These are phyloP conservation scores for Drosophila planitibia DNA, from an alignment of 2,888 invertebrate genomes.

Conservation along the genomic window DNA sequence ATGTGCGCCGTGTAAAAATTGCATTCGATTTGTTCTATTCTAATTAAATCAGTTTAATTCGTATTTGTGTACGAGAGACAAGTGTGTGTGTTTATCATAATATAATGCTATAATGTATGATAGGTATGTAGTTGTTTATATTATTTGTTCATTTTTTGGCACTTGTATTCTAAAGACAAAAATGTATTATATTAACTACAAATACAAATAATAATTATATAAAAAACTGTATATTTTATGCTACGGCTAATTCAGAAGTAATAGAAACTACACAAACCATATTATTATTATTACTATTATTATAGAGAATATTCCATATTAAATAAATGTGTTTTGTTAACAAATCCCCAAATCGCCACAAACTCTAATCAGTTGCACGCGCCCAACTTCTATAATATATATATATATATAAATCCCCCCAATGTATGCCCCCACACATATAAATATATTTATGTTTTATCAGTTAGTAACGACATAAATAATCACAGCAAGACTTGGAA, in stretches of 20 bases:
- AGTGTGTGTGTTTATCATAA: conserved; percentile 63
- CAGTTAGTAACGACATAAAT: neutral
- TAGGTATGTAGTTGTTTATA: conserved; percentile 58
- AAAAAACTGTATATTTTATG: conserved; percentile 62
- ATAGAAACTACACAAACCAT: conserved; percentile 52
- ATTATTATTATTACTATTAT: conserved; percentile 59
- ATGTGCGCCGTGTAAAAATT: conserved; percentile 71
- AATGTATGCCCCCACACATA: neutral
- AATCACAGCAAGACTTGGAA: neutral
- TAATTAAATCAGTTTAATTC: conserved; percentile 21
- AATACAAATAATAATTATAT: conserved; percentile 62
- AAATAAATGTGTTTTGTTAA: conserved; percentile 69
- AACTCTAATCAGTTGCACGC: conserved; percentile 42
- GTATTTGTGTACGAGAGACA: conserved; percentile 44
- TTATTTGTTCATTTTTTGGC: conserved; percentile 72
- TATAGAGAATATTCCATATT: conserved; percentile 73
- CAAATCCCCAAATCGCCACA: conserved; percentile 29
- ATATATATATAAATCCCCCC: neutral
- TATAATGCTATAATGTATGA: neutral
- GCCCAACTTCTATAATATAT: conserved; percentile 15
- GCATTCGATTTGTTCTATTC: conserved; percentile 25
- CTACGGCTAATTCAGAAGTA: conserved; percentile 59
- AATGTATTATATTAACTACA: conserved; percentile 76
- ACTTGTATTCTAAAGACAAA: conserved; percentile 55
- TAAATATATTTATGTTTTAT: conserved; percentile 1